A percentile compares a stretch with the other conserved stretches of the same genome.
Conservation (phyloP, 2,113 vertebrate genomes). For the Bubo scandiacus region DNA sequence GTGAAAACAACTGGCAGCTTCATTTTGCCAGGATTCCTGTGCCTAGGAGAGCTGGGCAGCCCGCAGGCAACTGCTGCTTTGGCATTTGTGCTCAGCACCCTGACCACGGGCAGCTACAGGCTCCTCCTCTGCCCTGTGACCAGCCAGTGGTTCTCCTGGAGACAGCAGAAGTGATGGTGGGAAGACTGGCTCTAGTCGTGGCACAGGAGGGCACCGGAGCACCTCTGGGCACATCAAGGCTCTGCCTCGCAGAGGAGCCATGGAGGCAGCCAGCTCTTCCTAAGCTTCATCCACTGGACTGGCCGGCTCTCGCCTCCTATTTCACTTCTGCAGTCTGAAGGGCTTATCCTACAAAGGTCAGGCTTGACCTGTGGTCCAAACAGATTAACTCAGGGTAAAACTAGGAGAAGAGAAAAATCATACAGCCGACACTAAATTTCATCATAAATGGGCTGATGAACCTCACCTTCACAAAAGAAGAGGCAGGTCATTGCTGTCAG, state of each 20-base stretch:
- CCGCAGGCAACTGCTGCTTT: fast-evolving
- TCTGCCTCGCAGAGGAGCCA: not conserved
- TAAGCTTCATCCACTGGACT: not conserved
- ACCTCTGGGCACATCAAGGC: not conserved
- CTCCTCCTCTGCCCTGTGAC: not conserved
- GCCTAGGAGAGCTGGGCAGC: not conserved
- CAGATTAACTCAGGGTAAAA: not conserved
- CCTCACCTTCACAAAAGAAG: not conserved
- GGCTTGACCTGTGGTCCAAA: not conserved
- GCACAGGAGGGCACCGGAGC: no score
- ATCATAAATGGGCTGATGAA: not conserved
- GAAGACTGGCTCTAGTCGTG: not conserved
- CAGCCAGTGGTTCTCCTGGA: no score
- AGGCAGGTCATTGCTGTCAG: not conserved
- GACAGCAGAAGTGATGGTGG: not conserved
- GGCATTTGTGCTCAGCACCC: not conserved
- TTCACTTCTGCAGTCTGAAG: not conserved
- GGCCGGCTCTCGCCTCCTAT: not conserved
- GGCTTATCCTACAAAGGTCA: not conserved
- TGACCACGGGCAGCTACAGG: fast-evolving
- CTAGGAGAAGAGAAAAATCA: not conserved
- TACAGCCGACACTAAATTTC: not conserved
- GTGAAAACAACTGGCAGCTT: not conserved
- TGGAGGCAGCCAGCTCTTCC: not conserved
- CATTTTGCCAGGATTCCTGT: not conserved